These are phyloP conservation scores for Lydus trimaculatus DNA, from an alignment of 2,888 invertebrate species.

Conservation along the genomic window DNA sequence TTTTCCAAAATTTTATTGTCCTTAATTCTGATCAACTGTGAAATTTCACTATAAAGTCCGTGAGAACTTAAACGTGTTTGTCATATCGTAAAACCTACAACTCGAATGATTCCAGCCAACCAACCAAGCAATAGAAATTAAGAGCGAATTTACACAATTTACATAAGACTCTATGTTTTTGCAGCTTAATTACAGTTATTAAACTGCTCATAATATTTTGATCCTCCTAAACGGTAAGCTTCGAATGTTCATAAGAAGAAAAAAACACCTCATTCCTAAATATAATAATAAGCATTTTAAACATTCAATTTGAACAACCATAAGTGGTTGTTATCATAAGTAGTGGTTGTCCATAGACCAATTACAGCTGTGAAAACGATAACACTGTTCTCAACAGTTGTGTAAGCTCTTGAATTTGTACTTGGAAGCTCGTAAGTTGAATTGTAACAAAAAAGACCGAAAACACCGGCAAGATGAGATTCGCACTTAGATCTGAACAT, in stretches of 20 bases:
- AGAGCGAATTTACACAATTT: slow-evolving; percentile 4
- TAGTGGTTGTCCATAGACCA: slow-evolving; percentile 2
- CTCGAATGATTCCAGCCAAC: background rate
- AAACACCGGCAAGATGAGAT: slow-evolving; percentile 11
- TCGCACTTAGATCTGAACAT: slow-evolving; percentile 15
- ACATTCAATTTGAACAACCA: background rate
- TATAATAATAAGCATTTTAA: background rate
- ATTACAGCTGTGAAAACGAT: slow-evolving; percentile 5
- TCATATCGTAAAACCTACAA: slow-evolving; percentile 31
- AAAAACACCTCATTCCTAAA: background rate
- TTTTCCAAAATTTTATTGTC: slow-evolving; percentile 35
- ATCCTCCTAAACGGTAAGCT: background rate
- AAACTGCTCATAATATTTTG: background rate
- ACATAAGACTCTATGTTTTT: slow-evolving; percentile 3
- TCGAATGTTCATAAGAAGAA: background rate
- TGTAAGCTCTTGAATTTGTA: slow-evolving; percentile 15
- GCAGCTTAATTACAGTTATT: slow-evolving; percentile 6
- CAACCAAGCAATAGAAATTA: background rate
- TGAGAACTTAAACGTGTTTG: slow-evolving; percentile 42
- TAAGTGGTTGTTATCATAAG: slow-evolving; percentile 9
- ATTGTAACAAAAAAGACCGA: slow-evolving; percentile 10
- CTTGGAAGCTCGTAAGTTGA: slow-evolving; percentile 15
- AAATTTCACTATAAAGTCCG: slow-evolving; percentile 40
- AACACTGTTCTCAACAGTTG: slow-evolving; percentile 9
- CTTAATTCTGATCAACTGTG: background rate